These are phyloP conservation scores for Ptycholaimellus sp. DNA, from an alignment of 2,888 invertebrate genomes.

Conservation along the genomic window DNA sequence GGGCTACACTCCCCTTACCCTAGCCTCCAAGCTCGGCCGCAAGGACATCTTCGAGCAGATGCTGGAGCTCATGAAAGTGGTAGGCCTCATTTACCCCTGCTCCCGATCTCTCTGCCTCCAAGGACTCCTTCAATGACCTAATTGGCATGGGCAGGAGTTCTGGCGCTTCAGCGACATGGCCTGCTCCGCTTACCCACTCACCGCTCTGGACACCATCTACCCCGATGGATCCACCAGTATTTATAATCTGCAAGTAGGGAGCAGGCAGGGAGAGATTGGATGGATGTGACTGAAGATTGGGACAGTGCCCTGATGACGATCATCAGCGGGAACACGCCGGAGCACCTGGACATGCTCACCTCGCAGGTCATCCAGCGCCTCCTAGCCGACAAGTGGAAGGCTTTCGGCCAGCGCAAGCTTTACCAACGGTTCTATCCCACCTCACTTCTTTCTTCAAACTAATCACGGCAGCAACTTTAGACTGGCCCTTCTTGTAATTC, in stretches of 20 bases:
- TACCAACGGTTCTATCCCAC: no score
- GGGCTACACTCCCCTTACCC: conserved; percentile 74
- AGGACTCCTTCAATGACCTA: no score
- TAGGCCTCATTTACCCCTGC: no score
- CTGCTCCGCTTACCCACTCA: conserved; percentile 85
- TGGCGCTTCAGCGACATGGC: conserved; percentile 97
- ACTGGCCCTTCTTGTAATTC: no score
- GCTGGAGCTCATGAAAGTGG: conserved; percentile 51
- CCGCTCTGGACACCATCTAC: conserved; percentile 74
- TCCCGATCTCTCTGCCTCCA: no score
- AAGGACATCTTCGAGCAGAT: conserved; percentile 90
- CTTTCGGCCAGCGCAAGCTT: no score
- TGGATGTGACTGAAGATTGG: conserved; percentile 52
- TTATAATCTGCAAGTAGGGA: conserved; percentile 5
- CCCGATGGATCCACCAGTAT: conserved; percentile 80
- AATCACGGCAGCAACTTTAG: no score
- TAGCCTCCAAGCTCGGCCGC: conserved; percentile 82
- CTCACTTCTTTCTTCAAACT: no score
- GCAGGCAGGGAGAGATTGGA: neutral
- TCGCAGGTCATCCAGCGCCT: conserved; percentile 89
- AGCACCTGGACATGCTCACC: conserved; percentile 92
- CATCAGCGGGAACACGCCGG: conserved; percentile 81
- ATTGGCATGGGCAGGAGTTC: conserved; percentile 56
- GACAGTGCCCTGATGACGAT: conserved; percentile 93
- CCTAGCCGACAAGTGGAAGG: conserved; percentile 96